Base-by-base conservation (phyloP, 2,797 vertebrate species). In the Clarias fuscus region DNA sequence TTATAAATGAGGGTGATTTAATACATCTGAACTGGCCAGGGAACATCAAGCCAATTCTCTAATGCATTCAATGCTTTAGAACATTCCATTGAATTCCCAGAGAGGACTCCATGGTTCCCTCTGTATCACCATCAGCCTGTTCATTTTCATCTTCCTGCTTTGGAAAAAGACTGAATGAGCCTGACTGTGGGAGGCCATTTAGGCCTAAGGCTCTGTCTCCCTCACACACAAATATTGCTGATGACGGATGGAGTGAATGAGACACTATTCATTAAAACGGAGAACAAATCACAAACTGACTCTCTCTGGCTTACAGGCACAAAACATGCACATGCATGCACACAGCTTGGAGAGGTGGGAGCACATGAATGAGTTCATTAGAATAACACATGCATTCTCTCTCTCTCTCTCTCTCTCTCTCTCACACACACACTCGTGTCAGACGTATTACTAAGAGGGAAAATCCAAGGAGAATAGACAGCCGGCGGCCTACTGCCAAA, bases 71-170 rank as follows among this genome's bases (percentile, higher is more conserved):
- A 76, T 83, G 79, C 24, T 2, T 53, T 5, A 58, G 65, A 87
- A 79, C 83, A 85, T 85, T 83, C 72, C 83, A 83, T 87, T 79
- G 27, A 81, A 78, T 71, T 87, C 76, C 78, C 72, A 83, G 58
- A 78, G 85, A 88, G 67, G 33, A 87, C 48, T 18, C 70, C 81
- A 88, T 64, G 48, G 81, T 67, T 85, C 40, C 56, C 81, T 77
- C 61, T 61, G 75, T 80, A 65, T 59, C 80, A 72, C 72, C 24
- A 82, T 86, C 84, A 65, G 68, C 27, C 67, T 79, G 67, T 43
- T 64, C 77, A 10, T 15, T 61, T 37, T 58, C 58, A 77, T 58
- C 82, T 88, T 88, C 83, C 86, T 85, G 83, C 70, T 72, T 56
- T 40, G 53, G 71, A 64, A 85, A 73, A 88, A 73, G 48, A n/a